Conservation (phyloP, 2,888 invertebrate species). For the Drosophila pseudotalamancana region DNA sequence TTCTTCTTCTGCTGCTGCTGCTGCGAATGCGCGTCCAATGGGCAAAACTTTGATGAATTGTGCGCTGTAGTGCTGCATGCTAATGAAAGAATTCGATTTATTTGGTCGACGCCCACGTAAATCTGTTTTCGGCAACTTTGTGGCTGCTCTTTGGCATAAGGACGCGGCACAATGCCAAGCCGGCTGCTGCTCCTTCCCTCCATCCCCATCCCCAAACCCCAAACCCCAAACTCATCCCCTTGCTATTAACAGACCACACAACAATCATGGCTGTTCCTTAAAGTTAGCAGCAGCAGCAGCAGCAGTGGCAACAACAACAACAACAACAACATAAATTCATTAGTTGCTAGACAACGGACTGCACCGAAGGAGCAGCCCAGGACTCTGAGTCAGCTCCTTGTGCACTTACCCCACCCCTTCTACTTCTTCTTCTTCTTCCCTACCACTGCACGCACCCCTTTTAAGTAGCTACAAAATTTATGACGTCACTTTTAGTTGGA, state of each 20-base stretch:
- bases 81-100: constrained; percentile 67
- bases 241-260: constrained; percentile 35
- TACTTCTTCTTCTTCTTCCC: background rate
- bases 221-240: too few species aligned
- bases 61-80: constrained; percentile 40
- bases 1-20: constrained; percentile 6
- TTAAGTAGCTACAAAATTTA: constrained; percentile 69
- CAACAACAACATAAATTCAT: constrained; percentile 71
- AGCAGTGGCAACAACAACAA: constrained; percentile 17
- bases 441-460: background rate
- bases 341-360: constrained; percentile 63
- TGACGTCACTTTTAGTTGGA: constrained; percentile 69
- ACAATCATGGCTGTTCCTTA: constrained; percentile 63
- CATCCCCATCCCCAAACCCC: too few species aligned
- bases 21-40: constrained; percentile 18
- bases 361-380: constrained; percentile 22
- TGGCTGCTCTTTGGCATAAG: constrained; percentile 29
- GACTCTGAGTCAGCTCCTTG: constrained; percentile 1
- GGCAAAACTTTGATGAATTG: constrained; percentile 61
- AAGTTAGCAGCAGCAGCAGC: constrained; percentile 40
- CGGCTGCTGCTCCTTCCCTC: background rate
- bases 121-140: constrained; percentile 37
- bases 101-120: constrained; percentile 33
- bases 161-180: constrained; percentile 11
- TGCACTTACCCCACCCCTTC: background rate